Base-by-base conservation (phyloP, 1,140 invertebrate genomes). In the Centruroides sculpturatus region DNA sequence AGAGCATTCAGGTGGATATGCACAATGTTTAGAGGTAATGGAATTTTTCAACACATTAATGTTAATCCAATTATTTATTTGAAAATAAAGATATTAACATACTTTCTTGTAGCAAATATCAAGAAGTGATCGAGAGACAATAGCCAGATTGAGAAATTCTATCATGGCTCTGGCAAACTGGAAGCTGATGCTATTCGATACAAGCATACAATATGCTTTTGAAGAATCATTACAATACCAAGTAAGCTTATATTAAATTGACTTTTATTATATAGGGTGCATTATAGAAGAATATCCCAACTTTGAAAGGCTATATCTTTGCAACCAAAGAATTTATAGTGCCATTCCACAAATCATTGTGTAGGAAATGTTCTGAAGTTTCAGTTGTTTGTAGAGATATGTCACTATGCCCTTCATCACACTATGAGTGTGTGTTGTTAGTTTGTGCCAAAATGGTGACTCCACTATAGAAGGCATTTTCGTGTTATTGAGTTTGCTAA, bases 141-240 rank as follows among this genome's bases (percentile, higher is more conserved):
- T 98, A 68, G 83, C 86, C 1, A 78, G 95, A 60, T 71, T 97
- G 4, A 81, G 89, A 52, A 97, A 97, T 72, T 95, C 90, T 71
- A 85, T 99, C 60, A 71, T 88, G 47, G 84, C 87, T 4, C 74
- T 99, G 36, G 84, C 88, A 3, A 81, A 86, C 35, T 85, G 85
- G 60, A 87, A 89, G 68, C 85, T 98, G 71, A 83, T 91, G 75
- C 73, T 99, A 4, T 94, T 85, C 70, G 93, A 97, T 69, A 95
- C 91, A 3, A 92, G 87, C 68, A 88, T 98, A 34, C 80, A 86
- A 55, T 90, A 88, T 71, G 90, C 92, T 3, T 97, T 85, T 74
- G 92, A 98, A 68, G 87, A 88, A 67, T 94, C 92, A 13, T 70
- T 82, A 3, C 88, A 89, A 72, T 94, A 92, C 73, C 71, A 80